Conservation (phyloP, 2,113 vertebrate species). For the Dasyprocta punctata region DNA sequence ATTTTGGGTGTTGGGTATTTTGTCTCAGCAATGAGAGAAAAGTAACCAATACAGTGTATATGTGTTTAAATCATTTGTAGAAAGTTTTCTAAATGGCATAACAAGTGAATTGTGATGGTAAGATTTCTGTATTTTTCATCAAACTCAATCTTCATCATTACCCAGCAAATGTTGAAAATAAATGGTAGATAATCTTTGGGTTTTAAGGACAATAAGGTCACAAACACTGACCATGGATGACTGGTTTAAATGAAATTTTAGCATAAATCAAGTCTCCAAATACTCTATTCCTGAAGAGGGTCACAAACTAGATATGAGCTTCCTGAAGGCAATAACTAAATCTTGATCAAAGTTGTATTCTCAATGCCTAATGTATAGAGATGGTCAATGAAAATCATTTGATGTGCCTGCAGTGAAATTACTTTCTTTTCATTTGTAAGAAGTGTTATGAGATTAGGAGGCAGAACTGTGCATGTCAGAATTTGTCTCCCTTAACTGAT, state of each 20-base stretch:
- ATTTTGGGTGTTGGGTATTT: too few species aligned
- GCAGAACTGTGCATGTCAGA: neutral
- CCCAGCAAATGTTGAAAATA: neutral
- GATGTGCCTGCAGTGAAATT: neutral
- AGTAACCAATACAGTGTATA: too few species aligned
- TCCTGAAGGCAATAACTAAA: neutral
- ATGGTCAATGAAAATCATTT: neutral
- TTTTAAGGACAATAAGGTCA: neutral
- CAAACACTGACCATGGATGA: neutral
- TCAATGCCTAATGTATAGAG: neutral
- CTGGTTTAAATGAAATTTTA: neutral
- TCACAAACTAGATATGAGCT: neutral
- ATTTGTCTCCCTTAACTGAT: neutral
- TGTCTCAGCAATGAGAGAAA: too few species aligned
- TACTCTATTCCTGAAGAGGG: neutral
- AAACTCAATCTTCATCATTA: neutral
- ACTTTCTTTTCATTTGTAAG: neutral
- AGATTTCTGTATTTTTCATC: neutral
- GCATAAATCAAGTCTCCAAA: neutral
- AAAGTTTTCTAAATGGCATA: neutral
- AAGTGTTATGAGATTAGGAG: neutral
- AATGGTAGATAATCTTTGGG: neutral
- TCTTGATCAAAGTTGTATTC: neutral
- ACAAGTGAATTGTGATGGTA: neutral
- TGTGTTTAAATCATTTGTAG: neutral